A percentile compares a stretch with the other conserved stretches of the same genome.
phyloP scores from a whole-genome alignment of 2,797 vertebrate genomes.

The Spinus pinus region DNA sequence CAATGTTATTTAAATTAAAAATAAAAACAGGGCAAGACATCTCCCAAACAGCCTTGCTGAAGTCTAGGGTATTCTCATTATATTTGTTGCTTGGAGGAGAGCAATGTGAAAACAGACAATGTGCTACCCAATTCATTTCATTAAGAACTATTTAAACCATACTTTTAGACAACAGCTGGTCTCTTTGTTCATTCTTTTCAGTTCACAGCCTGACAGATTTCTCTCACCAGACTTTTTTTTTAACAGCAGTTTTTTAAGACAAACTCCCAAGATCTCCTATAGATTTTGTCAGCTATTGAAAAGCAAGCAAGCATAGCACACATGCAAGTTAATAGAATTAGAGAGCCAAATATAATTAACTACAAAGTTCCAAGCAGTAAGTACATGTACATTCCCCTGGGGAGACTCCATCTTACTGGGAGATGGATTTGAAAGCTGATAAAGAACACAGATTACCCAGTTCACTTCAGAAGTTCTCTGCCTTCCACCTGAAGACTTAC shows the following conservation, averaged over 20 bases:
- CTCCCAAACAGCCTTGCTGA: conserved; percentile 10
- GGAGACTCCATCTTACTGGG: neutral
- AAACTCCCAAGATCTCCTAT: conserved; percentile 2
- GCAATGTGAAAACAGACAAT: neutral
- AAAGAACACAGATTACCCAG: neutral
- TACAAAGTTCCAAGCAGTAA: conserved; percentile 44
- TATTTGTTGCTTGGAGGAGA: neutral
- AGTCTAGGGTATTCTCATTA: neutral
- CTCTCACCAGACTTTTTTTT: neutral
- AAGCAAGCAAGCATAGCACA: conserved; percentile 37
- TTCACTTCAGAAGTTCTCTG: neutral
- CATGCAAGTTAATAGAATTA: conserved; percentile 47
- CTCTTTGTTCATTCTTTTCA: neutral
- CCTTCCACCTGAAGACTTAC: neutral
- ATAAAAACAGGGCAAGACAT: neutral
- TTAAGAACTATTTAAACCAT: neutral
- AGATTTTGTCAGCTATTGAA: conserved; percentile 19
- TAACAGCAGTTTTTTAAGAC: neutral
- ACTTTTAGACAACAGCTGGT: neutral
- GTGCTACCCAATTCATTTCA: neutral
- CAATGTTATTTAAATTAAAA: neutral
- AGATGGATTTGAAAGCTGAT: conserved; percentile 1
- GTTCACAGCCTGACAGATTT: neutral
- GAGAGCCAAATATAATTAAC: conserved; percentile 15
- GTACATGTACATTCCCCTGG: neutral